Base-by-base conservation (phyloP, 2,888 invertebrate genomes). In the Encarsia formosa region DNA sequence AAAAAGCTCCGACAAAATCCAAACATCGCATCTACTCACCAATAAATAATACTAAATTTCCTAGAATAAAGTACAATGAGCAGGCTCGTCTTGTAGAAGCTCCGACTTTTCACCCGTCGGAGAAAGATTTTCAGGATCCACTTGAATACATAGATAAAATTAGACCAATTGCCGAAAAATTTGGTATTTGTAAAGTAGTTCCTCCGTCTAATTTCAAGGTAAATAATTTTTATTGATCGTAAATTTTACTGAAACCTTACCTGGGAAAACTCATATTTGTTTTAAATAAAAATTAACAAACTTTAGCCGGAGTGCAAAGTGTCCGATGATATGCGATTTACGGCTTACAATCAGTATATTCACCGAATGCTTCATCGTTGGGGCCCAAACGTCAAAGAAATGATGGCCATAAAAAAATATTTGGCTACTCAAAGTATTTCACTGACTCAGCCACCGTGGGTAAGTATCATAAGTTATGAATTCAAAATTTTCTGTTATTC, bases 281-380 rank as follows among this genome's bases (percentile, higher is more conserved):
- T 35, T 15, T 8, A 35, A 35, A 35, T 5, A 35, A 5, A 15
- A 16, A 16, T 4, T 18, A 4, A 15, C 4, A 15, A 35, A 35
- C 34, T 59, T 59, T 42, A 82, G 79, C 87, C 90, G 2, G 87
- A 89, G 58, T 93, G 92, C 65, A 83, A 85, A 61, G 82, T 92
- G 0, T 82, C 85, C 11, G 92, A 94, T 58, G 88, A 90, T 55
- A 86, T 91, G 80, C 76, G 90, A 4, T 95, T 96, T 65, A 87
- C 86, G 0, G 89, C 90, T 0, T 87, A 88, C 58, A 91, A 93
- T 73, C 96, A 96, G 68, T 92, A 93, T 64, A 84, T 95, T 2
- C 87, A 92, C 63, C 88, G 91, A 58, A 84, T 95, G 82, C 79
- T 87, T 62, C 83, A 85, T 62, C 82, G 94, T 26, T 95, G 93